phyloP scores from a whole-genome alignment of 2,888 invertebrate genomes.

The Synergus umbraculus region DNA sequence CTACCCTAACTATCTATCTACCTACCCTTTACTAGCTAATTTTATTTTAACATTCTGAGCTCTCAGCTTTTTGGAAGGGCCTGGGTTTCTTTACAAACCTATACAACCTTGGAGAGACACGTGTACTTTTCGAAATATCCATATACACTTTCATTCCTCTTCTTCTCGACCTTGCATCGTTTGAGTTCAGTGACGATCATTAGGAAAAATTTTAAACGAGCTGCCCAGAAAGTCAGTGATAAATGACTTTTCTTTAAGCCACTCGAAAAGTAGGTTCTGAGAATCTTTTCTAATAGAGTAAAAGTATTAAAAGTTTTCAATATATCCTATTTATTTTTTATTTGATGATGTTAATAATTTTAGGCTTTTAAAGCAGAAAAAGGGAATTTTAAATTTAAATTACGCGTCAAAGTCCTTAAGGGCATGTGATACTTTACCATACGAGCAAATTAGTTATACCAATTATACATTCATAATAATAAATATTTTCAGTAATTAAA shows the following conservation, averaged over 20 bases:
- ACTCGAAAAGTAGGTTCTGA: neutral
- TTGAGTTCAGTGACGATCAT: conserved; percentile 43
- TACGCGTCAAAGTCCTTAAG: too few species aligned
- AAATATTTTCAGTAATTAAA: too few species aligned
- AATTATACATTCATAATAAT: too few species aligned
- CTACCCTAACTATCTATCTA: too few species aligned
- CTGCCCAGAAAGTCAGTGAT: conserved; percentile 22
- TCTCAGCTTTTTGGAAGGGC: neutral
- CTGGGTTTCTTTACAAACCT: neutral
- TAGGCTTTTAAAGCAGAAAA: neutral
- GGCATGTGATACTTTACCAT: too few species aligned
- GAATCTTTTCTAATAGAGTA: neutral
- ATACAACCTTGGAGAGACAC: conserved; percentile 2
- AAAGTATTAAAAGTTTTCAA: neutral
- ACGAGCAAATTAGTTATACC: too few species aligned
- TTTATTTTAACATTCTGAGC: neutral
- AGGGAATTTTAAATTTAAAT: too few species aligned
- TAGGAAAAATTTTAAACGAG: conserved; percentile 34
- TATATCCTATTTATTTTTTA: neutral
- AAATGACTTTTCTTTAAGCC: conserved; percentile 10
- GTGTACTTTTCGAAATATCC: conserved; percentile 34
- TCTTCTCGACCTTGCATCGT: conserved; percentile 47
- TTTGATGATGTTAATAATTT: neutral
- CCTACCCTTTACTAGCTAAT: neutral
- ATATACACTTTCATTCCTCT: conserved; percentile 20